Conservation (phyloP, 2,888 invertebrate genomes). For the Ryuthela nishihirai region DNA sequence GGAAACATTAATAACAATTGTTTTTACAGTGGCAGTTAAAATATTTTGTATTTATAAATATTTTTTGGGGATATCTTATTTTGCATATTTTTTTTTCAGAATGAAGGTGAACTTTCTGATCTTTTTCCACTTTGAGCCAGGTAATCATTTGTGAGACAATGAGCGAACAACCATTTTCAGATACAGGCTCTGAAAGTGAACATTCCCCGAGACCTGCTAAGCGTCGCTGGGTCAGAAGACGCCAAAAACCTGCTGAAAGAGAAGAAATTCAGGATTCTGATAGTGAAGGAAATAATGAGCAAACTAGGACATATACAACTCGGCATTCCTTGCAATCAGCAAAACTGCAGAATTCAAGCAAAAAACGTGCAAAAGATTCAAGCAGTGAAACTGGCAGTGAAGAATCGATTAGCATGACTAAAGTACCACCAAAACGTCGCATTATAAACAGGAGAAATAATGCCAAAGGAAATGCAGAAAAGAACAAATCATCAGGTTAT, state of each 20-base stretch:
- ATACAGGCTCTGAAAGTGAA: constrained; percentile 25
- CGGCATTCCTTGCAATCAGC: constrained; percentile 4
- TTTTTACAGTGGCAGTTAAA: too few species aligned
- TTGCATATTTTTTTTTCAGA: too few species aligned
- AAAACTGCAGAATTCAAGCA: constrained; percentile 6
- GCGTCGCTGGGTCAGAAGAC: not conserved
- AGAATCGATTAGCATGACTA: constrained; percentile 3
- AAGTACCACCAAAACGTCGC: not conserved
- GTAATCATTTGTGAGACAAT: too few species aligned
- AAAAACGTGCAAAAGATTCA: constrained; percentile 22
- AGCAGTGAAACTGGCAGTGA: constrained; percentile 26
- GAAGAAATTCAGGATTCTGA: constrained; percentile 13
- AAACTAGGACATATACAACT: constrained; percentile 19
- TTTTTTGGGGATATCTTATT: too few species aligned
- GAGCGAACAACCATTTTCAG: too few species aligned
- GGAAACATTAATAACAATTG: too few species aligned
- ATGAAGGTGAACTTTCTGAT: too few species aligned
- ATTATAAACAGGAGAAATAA: not conserved
- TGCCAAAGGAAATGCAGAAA: not conserved
- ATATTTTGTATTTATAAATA: too few species aligned
- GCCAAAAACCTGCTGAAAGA: not conserved
- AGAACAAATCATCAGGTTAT: constrained; percentile 7
- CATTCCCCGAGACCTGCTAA: constrained; percentile 1
- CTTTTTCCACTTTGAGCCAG: too few species aligned
- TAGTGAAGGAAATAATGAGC: constrained; percentile 16